Base-by-base conservation (phyloP, 1,140 invertebrate genomes). In the Proctacanthus coquilletti region DNA sequence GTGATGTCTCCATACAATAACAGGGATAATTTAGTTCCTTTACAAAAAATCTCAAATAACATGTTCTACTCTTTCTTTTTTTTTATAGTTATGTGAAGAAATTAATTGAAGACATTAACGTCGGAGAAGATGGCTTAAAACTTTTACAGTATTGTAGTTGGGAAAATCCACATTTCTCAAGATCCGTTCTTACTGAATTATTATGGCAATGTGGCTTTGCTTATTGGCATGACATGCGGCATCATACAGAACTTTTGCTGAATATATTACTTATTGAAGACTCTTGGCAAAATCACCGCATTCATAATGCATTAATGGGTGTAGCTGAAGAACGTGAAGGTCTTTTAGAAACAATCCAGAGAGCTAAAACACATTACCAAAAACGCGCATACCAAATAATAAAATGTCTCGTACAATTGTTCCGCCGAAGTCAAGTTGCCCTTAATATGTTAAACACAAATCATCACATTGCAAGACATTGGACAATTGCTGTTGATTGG, bases 311-410 rank as follows among this genome's bases (percentile, higher is more conserved):
- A 6, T 73, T 93, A 11, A 87, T 85, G 66, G 87, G 82, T 70
- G 63, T 93, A 32, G 84, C 81, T 2, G 87, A 94, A 42, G 89
- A 95, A 48, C 70, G 86, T 15, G 89, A 94, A 55, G 91, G 91
- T 1, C 64, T 97, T 19, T 79, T 96, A 51, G 92, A 96, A 48
- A 95, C 84, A 33, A 93, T 95, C 52, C 72, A 81, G 46, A 74
- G 84, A 40, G 84, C 84, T 19, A 94, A 93, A 56, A 85, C 80
- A 45, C 87, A 94, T 64, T 93, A 95, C 60, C 91, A 96, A 60
- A 96, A 96, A 63, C 66, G 91, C 44, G 87, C 89, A 21, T 97
- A 97, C 64, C 88, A 94, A 55, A 95, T 92, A 60, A 92, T 96
- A 21, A 96, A 97, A 64, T 87, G 87, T 57, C 73, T 96, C 65